A percentile compares a stretch with the other conserved stretches of the same genome.
These are phyloP conservation scores for Amaurobius ferox DNA, from an alignment of 2,888 invertebrate genomes.

Conservation along the genomic window DNA sequence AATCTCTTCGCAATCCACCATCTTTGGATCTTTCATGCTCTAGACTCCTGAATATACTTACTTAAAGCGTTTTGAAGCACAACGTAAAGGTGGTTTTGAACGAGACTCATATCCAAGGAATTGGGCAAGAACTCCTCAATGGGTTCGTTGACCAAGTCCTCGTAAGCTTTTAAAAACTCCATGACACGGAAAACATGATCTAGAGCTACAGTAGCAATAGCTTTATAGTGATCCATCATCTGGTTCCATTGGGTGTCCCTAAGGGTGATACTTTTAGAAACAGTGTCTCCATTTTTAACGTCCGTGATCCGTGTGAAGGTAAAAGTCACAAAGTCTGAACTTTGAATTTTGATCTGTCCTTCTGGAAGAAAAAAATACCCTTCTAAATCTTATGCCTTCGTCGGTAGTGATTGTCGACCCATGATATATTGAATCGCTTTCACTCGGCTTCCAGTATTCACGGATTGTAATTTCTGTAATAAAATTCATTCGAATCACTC, in stretches of 20 bases:
- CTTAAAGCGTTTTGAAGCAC: not conserved
- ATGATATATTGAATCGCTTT: not conserved
- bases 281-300: not conserved
- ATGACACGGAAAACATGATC: not conserved
- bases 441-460: not conserved
- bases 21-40: not conserved
- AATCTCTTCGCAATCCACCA: not conserved
- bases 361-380: not conserved
- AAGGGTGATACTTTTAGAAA: not conserved
- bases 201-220: not conserved
- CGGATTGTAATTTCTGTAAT: not conserved
- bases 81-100: not conserved
- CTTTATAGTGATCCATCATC: not conserved
- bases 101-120: not conserved
- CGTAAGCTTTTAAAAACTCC: not conserved
- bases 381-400: not conserved
- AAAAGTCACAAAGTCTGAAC: not conserved
- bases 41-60: not conserved
- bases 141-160: not conserved
- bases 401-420: not conserved
- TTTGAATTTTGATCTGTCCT: not conserved
- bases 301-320: not conserved
- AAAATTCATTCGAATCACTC: not conserved
- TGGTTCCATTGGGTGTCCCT: not conserved
- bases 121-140: not conserved